phyloP scores from a whole-genome alignment of 2,797 vertebrate genomes.

The Macropus fuliginosus region DNA sequence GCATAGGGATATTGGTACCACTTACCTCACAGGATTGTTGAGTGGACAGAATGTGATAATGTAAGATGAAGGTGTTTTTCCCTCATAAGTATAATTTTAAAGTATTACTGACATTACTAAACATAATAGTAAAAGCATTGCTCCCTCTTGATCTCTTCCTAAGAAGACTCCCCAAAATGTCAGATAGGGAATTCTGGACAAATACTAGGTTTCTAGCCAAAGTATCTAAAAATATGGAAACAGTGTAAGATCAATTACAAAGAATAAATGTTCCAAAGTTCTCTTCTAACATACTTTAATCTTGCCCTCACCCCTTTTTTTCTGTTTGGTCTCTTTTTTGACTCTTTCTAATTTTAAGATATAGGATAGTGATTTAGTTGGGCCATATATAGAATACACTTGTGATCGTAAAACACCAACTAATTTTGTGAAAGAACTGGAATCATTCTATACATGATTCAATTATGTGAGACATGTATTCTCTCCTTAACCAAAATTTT shows the following conservation, averaged over 20 bases:
- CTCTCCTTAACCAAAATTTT: background rate
- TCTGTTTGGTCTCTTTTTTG: background rate
- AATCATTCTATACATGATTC: background rate
- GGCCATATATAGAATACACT: background rate
- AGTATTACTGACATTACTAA: background rate
- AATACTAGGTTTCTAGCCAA: background rate
- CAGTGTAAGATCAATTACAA: background rate
- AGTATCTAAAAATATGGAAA: background rate
- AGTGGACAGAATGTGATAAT: background rate
- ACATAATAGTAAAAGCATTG: background rate
- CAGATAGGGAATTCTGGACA: background rate
- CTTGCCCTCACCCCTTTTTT: background rate
- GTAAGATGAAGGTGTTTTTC: background rate
- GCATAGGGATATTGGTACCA: background rate
- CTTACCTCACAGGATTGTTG: background rate
- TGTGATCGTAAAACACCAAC: background rate
- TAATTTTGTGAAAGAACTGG: background rate
- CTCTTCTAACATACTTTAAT: background rate
- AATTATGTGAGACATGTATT: background rate
- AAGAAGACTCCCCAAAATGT: background rate
- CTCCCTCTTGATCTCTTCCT: background rate
- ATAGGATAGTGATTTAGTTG: background rate
- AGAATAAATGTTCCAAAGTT: background rate
- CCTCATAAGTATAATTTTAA: background rate
- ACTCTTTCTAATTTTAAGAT: background rate